phyloP scores from a whole-genome alignment of 2,113 vertebrate genomes.

The Spilogale gracilis region DNA sequence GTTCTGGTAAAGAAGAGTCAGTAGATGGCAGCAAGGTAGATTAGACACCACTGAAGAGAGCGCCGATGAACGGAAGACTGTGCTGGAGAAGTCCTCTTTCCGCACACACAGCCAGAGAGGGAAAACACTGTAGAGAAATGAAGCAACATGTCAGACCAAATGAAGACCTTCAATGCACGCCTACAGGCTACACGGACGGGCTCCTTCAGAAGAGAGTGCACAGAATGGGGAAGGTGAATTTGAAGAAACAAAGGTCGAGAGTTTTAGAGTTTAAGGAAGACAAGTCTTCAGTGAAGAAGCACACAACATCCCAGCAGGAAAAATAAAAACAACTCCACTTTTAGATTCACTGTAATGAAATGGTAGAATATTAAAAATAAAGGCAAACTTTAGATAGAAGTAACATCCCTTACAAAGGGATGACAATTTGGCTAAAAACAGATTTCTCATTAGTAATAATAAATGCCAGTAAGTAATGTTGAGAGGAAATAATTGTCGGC shows the following conservation, averaged over 20 bases:
- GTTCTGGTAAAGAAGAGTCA: neutral
- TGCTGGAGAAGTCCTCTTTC: neutral
- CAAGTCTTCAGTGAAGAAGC: neutral
- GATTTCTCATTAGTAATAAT: neutral
- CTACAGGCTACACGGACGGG: fast-evolving
- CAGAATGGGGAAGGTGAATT: neutral
- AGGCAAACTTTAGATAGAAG: neutral
- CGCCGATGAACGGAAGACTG: neutral
- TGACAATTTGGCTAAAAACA: neutral
- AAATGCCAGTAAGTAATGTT: neutral
- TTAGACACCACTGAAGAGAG: neutral
- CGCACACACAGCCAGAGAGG: neutral
- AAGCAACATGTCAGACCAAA: neutral
- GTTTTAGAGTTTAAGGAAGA: neutral
- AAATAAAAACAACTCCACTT: neutral
- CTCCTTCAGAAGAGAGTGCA: neutral
- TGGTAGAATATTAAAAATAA: neutral
- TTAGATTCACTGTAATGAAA: neutral
- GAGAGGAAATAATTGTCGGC: neutral
- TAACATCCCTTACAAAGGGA: neutral
- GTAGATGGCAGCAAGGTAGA: neutral
- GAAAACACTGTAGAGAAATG: too few relatives aligned
- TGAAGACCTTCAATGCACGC: fast-evolving
- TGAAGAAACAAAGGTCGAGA: neutral
- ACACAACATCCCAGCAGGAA: neutral